Evolutionary conservation across 2,797 vertebrate genomes (phyloP), one percentile per base, ranked within the genome.

Genomic region (Sciaenops ocellatus): DNA sequence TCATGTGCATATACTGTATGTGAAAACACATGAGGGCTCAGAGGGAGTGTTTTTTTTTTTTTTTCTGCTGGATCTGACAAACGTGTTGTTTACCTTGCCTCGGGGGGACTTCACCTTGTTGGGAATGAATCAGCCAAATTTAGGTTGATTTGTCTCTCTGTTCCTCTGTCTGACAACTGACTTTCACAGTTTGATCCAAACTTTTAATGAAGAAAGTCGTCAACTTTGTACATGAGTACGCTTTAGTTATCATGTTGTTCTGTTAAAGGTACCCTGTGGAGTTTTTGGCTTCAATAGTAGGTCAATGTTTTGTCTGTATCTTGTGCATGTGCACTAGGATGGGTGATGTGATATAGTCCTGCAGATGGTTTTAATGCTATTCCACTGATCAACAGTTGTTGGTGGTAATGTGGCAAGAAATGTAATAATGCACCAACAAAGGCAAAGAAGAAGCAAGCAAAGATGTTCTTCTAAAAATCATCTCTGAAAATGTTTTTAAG

Each of bases 41-140:
- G 48, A 42, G 65, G 55, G 26, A 78, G 59, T 60, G 55, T 82
- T 77, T 75, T 71, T 30, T 34, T 34, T 34, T 34, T 34, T 34
- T 34, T 38, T 9, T n/a, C 54, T 71, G 24, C 60, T 81, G 73
- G 56, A 86, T 76, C 63, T 78, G 70, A 80, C n/a, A 38, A 86
- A 83, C 2, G 69, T 79, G 72, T 86, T 84, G 77, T 85, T 86
- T 84, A 75, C 68, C 15, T 26, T n/a, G 7, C 60, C 70, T 69
- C 57, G 13, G 57, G 73, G 72, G 51, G n/a, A 75, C 44, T 26
- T 54, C 65, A 78, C 71, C 77, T 86, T 69, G 50, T 68, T 69
- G 22, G 51, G 38, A 50, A 50, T 42, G 51, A 90, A 69, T 56
- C 12, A 13, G 62, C 18, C 71, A 78, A 34, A 85, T 78, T 80